Conservation (phyloP, 2,797 vertebrate genomes). For the Bradypodion ventrale region DNA sequence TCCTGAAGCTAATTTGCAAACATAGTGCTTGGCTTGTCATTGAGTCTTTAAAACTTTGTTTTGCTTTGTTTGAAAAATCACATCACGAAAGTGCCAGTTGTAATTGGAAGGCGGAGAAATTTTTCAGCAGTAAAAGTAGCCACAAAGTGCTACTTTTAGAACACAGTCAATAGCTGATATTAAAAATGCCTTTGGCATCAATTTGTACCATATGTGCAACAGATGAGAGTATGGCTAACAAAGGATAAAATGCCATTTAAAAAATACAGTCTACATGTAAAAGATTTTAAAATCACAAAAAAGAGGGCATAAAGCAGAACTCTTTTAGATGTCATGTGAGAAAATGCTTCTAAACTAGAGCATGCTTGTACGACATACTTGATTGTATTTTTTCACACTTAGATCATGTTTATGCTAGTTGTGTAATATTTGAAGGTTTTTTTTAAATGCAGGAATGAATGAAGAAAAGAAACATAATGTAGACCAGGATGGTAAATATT, state of each 20-base stretch:
- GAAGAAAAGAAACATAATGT: not conserved
- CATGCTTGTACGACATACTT: not conserved
- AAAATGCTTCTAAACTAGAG: not conserved
- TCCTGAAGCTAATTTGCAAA: not conserved
- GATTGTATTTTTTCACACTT: not conserved
- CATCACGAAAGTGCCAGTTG: not conserved
- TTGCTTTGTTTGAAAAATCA: not conserved
- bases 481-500: not conserved
- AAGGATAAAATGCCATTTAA: not conserved
- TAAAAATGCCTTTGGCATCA: not conserved
- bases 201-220: not conserved
- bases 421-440: not conserved
- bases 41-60: constrained; percentile 40
- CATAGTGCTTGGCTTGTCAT: constrained; percentile 52
- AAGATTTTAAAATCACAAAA: not conserved
- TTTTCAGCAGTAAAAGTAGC: not conserved
- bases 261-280: not conserved
- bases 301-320: not conserved
- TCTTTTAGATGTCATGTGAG: not conserved
- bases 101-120: not conserved
- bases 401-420: not conserved
- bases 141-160: not conserved
- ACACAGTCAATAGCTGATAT: not conserved
- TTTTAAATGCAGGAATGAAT: not conserved
- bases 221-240: not conserved